Evolutionary conservation across 2,797 vertebrate genomes (phyloP), one percentile per base, ranked within the genome.

Genomic region (Falco peregrinus): DNA sequence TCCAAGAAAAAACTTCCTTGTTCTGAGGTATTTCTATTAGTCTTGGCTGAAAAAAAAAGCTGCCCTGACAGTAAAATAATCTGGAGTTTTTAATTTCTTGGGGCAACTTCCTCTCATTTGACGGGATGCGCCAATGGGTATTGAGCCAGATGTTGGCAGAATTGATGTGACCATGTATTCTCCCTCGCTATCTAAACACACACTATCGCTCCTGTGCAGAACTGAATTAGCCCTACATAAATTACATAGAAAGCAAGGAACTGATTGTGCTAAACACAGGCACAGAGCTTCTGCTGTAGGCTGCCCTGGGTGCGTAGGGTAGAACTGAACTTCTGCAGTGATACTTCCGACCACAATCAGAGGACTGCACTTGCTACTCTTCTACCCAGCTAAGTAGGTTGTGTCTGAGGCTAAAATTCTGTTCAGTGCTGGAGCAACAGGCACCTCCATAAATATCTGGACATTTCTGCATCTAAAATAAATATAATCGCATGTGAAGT

Each of bases 301-400:
- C 76, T 75, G n/a, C 54, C 65, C 64, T 39, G 71, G 54, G 22
- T 1, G 0, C 41, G 7, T 28, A 29, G 0, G 0, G 56, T 43
- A 28, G 60, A 70, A 45, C 16, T 41, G 47, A 82, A 47, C 59
- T 60, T 74, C 48, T 59, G n/a, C 41, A 63, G 50, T 8, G 60
- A 75, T 50, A 47, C 61, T 68, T 74, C 17, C 48, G 86, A 65
- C 37, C 59, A 51, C 63, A 69, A 57, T 9, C 78, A 68, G 20
- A 60, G 57, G 13, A 59, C 29, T 37, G 31, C 1, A 4, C 50
- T 47, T 63, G 39, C 73, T 69, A 16, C 61, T 65, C 67, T 82
- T 75, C 78, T 9, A 41, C 25, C 10, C 65, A 59, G 51, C 16
- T 63, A 67, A 81, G 37, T 6, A 69, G 16, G 51, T 57, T 1